Evolutionary conservation across 2,888 invertebrate species (phyloP).

Genomic region (Tenthredo amoena): DNA sequence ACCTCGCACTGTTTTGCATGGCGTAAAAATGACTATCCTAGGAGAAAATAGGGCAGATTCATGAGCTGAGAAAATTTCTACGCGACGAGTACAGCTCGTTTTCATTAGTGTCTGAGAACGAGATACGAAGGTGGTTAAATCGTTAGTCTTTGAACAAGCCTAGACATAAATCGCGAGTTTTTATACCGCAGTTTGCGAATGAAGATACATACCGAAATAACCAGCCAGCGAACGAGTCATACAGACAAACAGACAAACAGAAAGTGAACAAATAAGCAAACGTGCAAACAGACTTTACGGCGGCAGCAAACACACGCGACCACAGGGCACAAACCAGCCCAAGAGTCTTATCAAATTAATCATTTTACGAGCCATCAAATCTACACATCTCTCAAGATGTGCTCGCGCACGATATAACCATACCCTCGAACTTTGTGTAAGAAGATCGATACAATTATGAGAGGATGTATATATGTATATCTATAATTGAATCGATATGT

Average conservation of each 20-base stretch:
- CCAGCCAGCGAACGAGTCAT: slow-evolving; percentile 2
- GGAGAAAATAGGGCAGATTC: not conserved
- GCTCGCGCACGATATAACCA: not conserved
- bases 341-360: slow-evolving; percentile 67
- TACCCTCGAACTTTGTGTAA: not conserved
- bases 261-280: slow-evolving; percentile 54
- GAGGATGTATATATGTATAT: not conserved
- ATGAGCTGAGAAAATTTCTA: not conserved
- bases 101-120: not conserved
- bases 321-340: slow-evolving; percentile 35
- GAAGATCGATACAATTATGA: not conserved
- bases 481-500: not conserved
- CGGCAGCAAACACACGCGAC: slow-evolving; percentile 61
- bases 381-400: slow-evolving; percentile 10
- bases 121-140: not conserved
- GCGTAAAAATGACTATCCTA: not conserved
- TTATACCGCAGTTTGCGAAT: not conserved
- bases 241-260: slow-evolving; percentile 53
- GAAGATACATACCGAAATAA: not conserved
- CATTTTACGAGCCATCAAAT: slow-evolving; percentile 65
- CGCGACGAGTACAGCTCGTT: not conserved
- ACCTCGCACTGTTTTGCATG: slow-evolving; percentile 23
- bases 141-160: not conserved
- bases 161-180: not conserved
- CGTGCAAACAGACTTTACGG: slow-evolving; percentile 67